Evolutionary conservation across 2,113 vertebrate species (phyloP), one percentile per base, ranked within the genome.

Genomic region (Crotophaga sulcirostris): DNA sequence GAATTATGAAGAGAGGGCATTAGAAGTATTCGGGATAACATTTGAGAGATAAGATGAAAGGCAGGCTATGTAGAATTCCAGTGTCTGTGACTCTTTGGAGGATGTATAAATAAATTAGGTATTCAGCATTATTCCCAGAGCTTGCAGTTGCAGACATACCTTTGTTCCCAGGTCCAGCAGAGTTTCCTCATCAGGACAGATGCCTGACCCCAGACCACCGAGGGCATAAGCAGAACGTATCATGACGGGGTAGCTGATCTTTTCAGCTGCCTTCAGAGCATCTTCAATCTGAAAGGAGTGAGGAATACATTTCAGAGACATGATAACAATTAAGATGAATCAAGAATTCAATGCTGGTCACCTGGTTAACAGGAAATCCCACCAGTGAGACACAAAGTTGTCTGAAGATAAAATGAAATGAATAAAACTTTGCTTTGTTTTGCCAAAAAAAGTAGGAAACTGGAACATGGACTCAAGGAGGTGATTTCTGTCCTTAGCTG

Each of bases 181-280:
- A 68, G 89, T 99, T 16, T 98, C 98, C 94, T 97, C 98, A 91
- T 98, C 96, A 51, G 96, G 95, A 96, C 99, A 99, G 60, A 99
- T 96, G 40, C 99, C 99, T 24, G 99, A 99, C 25, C 99, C 99
- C 70, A 99, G 97, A 15, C 99, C 99, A 21, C 99, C 99, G 31
- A 99, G 97, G 13, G 99, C 99, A 20, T 99, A 99, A 47, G 99
- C 99, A 34, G 99, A 99, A 28, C 99, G 98, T 47, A 99, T 96
- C 99, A 99, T 99, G 84, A 99, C 99, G 2, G 99, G 99, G 79
- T 99, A 99, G 31, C 98, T 98, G 42, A 99, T 99, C 80, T 97
- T 85, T 77, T 99, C 98, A 45, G 99, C 99, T 24, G 99, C 99
- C 91, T 98, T 97, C 56, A 99, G 86, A 26, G 99, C 99, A 89